phyloP scores from a whole-genome alignment of 2,113 vertebrate genomes.

The Tachysurus fulvidraco region DNA sequence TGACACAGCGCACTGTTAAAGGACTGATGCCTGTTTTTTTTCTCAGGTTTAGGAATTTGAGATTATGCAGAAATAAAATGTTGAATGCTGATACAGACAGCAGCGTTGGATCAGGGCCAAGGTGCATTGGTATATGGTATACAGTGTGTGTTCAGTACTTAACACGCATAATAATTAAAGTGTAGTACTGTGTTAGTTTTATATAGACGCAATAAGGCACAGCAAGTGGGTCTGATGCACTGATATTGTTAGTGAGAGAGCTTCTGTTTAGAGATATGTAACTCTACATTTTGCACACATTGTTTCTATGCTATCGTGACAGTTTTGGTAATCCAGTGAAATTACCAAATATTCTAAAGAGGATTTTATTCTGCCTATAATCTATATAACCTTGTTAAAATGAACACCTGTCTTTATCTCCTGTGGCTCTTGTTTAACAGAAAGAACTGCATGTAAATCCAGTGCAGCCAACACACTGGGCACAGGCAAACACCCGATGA shows the following conservation, averaged over 20 bases:
- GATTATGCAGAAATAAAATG: not conserved
- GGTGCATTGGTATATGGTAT: conserved; percentile 25
- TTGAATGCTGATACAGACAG: not conserved
- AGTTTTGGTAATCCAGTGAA: conserved; percentile 29
- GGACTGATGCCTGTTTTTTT: not conserved
- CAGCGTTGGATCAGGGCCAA: not conserved
- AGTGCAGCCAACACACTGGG: not conserved
- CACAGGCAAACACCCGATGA: not conserved
- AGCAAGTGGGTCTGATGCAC: conserved; percentile 69
- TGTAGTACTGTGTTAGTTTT: conserved; percentile 61
- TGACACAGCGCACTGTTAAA: not conserved
- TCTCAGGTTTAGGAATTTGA: not conserved
- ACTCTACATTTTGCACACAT: conserved; percentile 19
- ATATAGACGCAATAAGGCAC: conserved; percentile 78
- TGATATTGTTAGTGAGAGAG: conserved; percentile 42
- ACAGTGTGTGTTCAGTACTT: conserved; percentile 41
- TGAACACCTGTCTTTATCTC: conserved; percentile 13
- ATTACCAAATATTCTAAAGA: conserved; percentile 5
- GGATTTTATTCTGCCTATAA: conserved; percentile 53
- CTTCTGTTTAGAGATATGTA: conserved; percentile 41
- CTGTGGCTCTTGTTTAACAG: not conserved
- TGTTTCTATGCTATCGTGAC: conserved; percentile 3
- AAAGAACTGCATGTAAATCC: not conserved
- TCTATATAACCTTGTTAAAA: conserved; percentile 55
- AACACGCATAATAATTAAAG: conserved; percentile 54